Evolutionary conservation across 2,888 invertebrate species (phyloP).

Genomic region (Lomographa bimaculata): DNA sequence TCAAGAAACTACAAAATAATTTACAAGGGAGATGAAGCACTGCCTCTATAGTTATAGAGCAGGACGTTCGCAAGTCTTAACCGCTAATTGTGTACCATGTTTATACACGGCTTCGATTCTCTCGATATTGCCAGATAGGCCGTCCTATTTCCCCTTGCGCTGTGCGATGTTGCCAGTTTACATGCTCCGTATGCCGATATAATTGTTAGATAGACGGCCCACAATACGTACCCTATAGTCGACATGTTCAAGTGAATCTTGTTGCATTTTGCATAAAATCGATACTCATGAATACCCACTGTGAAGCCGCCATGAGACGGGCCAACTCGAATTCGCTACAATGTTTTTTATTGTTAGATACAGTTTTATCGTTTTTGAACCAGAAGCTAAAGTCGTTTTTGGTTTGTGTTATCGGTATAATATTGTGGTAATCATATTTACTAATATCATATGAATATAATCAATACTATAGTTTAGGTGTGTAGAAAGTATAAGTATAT

Average conservation of each 20-base stretch:
- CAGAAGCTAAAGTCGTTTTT: conserved; percentile 41
- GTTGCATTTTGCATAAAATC: conserved; percentile 84
- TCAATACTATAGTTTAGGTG: too few relatives aligned
- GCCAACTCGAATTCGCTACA: conserved; percentile 62
- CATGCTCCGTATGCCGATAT: conserved; percentile 59
- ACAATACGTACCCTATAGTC: conserved; percentile 58
- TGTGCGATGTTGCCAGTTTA: conserved; percentile 56
- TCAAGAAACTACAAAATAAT: too few relatives aligned
- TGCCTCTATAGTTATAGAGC: conserved; percentile 7
- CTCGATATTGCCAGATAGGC: conserved; percentile 51
- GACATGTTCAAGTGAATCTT: conserved; percentile 78
- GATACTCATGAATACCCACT: conserved; percentile 78
- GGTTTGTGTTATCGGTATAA: too few relatives aligned
- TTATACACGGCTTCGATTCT: conserved; percentile 53
- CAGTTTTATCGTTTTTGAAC: conserved; percentile 49
- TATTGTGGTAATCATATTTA: too few relatives aligned
- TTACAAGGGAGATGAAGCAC: conserved; percentile 7
- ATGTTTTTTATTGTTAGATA: conserved; percentile 66
- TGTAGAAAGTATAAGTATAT: too few relatives aligned
- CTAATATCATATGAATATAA: too few relatives aligned
- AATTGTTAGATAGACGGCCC: conserved; percentile 69
- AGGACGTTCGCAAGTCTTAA: conserved; percentile 44
- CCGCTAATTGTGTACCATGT: conserved; percentile 63
- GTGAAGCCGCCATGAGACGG: conserved; percentile 63
- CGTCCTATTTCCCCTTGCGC: conserved; percentile 50